These are phyloP conservation scores for Diploptera punctata DNA, from an alignment of 2,888 invertebrate genomes.

Conservation along the genomic window DNA sequence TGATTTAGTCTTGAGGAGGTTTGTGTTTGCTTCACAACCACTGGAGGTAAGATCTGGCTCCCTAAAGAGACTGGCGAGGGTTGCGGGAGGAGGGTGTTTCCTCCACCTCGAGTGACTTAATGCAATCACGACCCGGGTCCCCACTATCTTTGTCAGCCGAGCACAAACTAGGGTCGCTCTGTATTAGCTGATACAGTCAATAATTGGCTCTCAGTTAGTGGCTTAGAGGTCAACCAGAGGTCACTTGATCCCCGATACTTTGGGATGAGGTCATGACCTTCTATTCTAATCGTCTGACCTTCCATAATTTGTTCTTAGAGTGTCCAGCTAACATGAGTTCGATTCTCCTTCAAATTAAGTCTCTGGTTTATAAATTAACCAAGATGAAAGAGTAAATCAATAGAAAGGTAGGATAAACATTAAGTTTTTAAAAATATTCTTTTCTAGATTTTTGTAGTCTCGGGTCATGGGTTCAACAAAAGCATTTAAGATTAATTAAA, in stretches of 20 bases:
- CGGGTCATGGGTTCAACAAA: too few relatives aligned
- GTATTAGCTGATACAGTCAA: conserved; percentile 34
- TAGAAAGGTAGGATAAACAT: too few relatives aligned
- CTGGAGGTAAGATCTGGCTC: conserved; percentile 22
- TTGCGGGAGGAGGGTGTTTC: neutral
- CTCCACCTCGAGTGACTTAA: conserved; percentile 4
- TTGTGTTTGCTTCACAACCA: neutral
- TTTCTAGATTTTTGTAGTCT: too few relatives aligned
- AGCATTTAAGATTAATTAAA: too few relatives aligned
- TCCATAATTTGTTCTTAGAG: too few relatives aligned
- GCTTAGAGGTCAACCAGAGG: neutral
- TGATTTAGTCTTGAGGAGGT: conserved; percentile 11
- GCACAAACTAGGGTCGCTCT: neutral
- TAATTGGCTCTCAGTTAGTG: conserved; percentile 30
- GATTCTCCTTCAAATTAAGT: too few relatives aligned
- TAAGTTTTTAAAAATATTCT: too few relatives aligned
- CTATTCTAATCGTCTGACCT: too few relatives aligned
- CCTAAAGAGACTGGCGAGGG: neutral
- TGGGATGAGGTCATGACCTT: conserved; percentile 12
- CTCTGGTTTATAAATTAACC: too few relatives aligned
- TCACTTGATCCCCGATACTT: neutral
- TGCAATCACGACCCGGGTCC: conserved; percentile 11
- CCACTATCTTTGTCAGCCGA: too few relatives aligned
- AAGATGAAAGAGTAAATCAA: too few relatives aligned
- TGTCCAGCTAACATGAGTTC: too few relatives aligned